Evolutionary conservation across 2,797 vertebrate species (phyloP).

Genomic region (Rhabdophis nuchalis): DNA sequence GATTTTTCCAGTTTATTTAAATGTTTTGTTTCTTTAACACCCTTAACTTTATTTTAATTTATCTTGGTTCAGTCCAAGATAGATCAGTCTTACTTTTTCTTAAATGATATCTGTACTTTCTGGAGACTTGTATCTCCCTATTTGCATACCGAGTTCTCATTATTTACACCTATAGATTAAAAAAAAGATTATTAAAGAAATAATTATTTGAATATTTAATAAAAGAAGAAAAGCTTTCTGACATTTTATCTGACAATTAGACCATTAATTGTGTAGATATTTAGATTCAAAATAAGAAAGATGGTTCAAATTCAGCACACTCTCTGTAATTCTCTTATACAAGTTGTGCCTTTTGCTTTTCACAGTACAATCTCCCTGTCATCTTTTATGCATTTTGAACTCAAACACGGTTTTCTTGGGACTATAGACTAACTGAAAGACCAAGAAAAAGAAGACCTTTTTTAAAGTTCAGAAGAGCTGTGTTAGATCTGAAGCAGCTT

Average conservation of each 20-base stretch:
- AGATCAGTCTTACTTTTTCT: not conserved
- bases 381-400: not conserved
- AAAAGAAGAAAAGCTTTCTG: not conserved
- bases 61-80: not conserved
- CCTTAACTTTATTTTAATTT: not conserved
- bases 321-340: not conserved
- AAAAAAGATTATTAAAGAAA: not conserved
- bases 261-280: not conserved
- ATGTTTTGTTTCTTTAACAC: not conserved
- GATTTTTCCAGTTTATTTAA: not conserved
- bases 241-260: not conserved
- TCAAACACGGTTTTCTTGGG: not conserved
- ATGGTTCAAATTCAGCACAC: not conserved
- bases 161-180: not conserved
- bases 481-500: not conserved
- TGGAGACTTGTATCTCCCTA: not conserved
- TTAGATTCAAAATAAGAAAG: not conserved
- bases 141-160: not conserved
- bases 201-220: not conserved
- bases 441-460: not conserved
- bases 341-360: not conserved
- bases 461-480: not conserved
- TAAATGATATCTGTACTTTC: not conserved
- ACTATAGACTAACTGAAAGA: not conserved
- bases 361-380: not conserved